These are phyloP conservation scores for Harlomillsia oculata DNA, from an alignment of 1,140 invertebrate genomes.

Conservation along the genomic window DNA sequence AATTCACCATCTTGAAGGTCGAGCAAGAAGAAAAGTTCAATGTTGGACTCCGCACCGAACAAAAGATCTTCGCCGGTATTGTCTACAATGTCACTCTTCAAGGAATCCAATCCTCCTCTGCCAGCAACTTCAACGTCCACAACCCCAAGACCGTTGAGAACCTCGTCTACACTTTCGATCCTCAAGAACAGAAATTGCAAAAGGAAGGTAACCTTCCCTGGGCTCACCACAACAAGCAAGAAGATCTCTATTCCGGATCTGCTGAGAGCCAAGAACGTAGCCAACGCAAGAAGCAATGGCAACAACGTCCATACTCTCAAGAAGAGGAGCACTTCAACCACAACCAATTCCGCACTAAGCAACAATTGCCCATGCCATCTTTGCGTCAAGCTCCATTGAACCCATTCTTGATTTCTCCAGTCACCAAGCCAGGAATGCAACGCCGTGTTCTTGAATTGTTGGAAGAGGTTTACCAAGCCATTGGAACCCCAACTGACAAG, in stretches of 20 bases:
- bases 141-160: slow-evolving; percentile 23
- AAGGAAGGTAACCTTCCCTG: slow-evolving; percentile 6
- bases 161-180: slow-evolving; percentile 29
- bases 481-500: background rate
- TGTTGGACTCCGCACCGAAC: slow-evolving; percentile 13
- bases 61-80: slow-evolving; percentile 23
- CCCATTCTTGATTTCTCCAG: slow-evolving; percentile 20
- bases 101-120: background rate
- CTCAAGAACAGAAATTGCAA: slow-evolving; percentile 20
- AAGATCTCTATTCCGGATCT: background rate
- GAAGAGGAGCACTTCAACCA: background rate
- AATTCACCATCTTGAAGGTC: slow-evolving; percentile 30
- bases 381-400: slow-evolving; percentile 27
- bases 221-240: background rate
- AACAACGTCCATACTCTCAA: no score
- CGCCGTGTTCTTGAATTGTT: slow-evolving; percentile 13
- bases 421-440: slow-evolving; percentile 13
- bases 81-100: slow-evolving; percentile 29
- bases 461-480: slow-evolving; percentile 14
- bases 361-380: slow-evolving; percentile 7
- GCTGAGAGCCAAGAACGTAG: background rate
- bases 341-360: background rate
- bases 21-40: slow-evolving; percentile 28
- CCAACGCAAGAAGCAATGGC: background rate
- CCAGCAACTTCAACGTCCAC: background rate